Conservation (phyloP, 2,888 invertebrate genomes). For the Aphidoletes aphidimyza region DNA sequence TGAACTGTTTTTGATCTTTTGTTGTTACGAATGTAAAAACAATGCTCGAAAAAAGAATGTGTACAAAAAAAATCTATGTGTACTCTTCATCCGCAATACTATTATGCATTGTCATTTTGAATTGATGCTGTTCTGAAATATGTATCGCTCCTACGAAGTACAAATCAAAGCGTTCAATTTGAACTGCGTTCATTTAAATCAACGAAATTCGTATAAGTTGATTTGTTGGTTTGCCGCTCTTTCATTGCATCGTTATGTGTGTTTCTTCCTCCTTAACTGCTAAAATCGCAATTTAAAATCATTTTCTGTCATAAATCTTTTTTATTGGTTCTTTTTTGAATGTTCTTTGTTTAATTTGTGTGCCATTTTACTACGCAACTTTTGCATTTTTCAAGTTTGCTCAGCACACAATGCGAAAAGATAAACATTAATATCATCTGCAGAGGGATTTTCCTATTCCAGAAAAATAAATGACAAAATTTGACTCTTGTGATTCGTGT, state of each 20-base stretch:
- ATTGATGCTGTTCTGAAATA: too few relatives aligned
- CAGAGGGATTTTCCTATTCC: background rate
- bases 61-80: too few relatives aligned
- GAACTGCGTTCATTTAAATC: background rate
- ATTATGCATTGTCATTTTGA: too few relatives aligned
- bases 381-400: constrained; percentile 1
- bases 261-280: too few relatives aligned
- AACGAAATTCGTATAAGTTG: background rate
- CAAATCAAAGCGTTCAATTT: too few relatives aligned
- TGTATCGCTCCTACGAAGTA: too few relatives aligned
- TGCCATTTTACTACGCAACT: background rate
- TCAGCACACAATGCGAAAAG: background rate
- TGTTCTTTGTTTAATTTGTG: constrained; percentile 38
- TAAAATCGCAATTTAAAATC: constrained; percentile 37
- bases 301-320: constrained; percentile 19
- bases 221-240: constrained; percentile 33
- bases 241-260: too few relatives aligned
- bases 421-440: constrained; percentile 17
- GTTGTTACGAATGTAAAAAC: too few relatives aligned
- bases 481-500: background rate
- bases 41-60: too few relatives aligned
- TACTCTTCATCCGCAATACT: too few relatives aligned
- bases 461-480: background rate
- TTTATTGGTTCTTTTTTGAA: background rate
- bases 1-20: too few relatives aligned